These are phyloP conservation scores for Premnoplex brunnescens DNA, from an alignment of 2,797 vertebrate species.

Conservation along the genomic window DNA sequence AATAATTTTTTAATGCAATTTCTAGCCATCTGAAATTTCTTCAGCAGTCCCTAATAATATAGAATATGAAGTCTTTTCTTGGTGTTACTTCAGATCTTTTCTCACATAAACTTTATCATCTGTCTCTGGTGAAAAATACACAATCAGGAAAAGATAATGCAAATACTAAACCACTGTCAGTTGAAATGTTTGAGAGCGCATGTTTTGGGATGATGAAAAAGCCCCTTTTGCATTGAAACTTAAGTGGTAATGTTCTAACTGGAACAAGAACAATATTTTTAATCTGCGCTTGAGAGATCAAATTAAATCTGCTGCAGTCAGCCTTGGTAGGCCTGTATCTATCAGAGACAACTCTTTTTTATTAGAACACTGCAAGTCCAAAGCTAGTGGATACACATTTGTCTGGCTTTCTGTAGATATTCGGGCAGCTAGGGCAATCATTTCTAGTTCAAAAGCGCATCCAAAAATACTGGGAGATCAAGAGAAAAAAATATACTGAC, in stretches of 20 bases:
- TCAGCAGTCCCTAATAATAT: neutral
- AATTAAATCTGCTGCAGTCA: slow-evolving; percentile 63
- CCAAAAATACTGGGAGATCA: neutral
- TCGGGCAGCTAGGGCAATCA: neutral
- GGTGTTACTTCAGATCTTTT: neutral
- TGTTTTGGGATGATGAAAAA: slow-evolving; percentile 52
- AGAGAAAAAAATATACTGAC: neutral
- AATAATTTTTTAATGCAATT: neutral
- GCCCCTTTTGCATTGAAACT: slow-evolving; percentile 45
- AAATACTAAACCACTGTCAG: slow-evolving; percentile 59
- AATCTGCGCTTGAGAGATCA: slow-evolving; percentile 68
- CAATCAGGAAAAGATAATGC: slow-evolving; percentile 55
- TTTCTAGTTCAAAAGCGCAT: slow-evolving; percentile 27
- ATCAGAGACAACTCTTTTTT: neutral
- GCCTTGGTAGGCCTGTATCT: slow-evolving; percentile 29
- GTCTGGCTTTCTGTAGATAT: neutral
- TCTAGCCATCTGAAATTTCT: neutral
- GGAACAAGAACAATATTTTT: slow-evolving; percentile 68
- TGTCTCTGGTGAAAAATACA: slow-evolving; percentile 46
- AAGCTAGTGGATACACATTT: slow-evolving; percentile 21
- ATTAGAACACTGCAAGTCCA: slow-evolving; percentile 12
- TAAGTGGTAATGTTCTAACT: slow-evolving; percentile 58
- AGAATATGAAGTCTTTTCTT: neutral
- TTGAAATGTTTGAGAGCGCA: slow-evolving; percentile 3
- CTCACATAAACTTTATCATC: slow-evolving; percentile 28